These are phyloP conservation scores for Brachypalpus laphriformis DNA, from an alignment of 2,888 invertebrate genomes.

Conservation along the genomic window DNA sequence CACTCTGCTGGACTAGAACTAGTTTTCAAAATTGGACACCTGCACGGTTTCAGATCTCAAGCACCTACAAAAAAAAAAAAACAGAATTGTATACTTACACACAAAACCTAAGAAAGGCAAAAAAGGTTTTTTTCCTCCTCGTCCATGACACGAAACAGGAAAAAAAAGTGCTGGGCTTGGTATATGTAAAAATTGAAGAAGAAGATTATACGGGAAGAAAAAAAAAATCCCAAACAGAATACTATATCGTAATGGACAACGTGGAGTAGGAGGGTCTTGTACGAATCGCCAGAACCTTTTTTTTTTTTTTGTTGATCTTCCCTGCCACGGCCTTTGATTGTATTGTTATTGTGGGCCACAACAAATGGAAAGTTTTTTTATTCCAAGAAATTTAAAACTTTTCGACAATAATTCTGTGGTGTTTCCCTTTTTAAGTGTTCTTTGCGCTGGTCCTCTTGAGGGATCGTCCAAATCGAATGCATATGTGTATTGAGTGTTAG, in stretches of 20 bases:
- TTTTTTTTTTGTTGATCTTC: conserved; percentile 31
- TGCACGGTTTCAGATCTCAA: conserved; percentile 74
- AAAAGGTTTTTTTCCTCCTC: conserved; percentile 58
- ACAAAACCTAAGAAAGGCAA: conserved; percentile 57
- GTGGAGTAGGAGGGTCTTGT: conserved; percentile 61
- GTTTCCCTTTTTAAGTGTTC: conserved; percentile 70
- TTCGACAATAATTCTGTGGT: conserved; percentile 74
- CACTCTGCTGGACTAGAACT: conserved; percentile 67
- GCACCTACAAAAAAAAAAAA: conserved; percentile 60
- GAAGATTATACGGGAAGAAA: conserved; percentile 35
- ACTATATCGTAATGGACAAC: conserved; percentile 53
- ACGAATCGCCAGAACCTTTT: conserved; percentile 67
- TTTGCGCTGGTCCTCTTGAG: conserved; percentile 14
- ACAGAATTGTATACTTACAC: conserved; percentile 29
- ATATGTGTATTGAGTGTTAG: conserved; percentile 24
- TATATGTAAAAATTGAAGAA: conserved; percentile 66
- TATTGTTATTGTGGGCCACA: conserved; percentile 54
- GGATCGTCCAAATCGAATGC: conserved; percentile 33
- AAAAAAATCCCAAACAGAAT: conserved; percentile 48
- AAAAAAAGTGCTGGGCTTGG: conserved; percentile 27
- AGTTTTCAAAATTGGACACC: conserved; percentile 74
- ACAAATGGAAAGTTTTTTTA: conserved; percentile 77
- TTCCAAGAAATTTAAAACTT: conserved; percentile 83
- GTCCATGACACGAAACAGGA: conserved; percentile 51
- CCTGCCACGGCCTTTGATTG: conserved; percentile 31